Percentiles rank a stretch among this genome's conserved stretches.
These are phyloP conservation scores for Coptodon bakossiorum DNA, from an alignment of 2,113 vertebrate genomes.

Conservation along the genomic window DNA sequence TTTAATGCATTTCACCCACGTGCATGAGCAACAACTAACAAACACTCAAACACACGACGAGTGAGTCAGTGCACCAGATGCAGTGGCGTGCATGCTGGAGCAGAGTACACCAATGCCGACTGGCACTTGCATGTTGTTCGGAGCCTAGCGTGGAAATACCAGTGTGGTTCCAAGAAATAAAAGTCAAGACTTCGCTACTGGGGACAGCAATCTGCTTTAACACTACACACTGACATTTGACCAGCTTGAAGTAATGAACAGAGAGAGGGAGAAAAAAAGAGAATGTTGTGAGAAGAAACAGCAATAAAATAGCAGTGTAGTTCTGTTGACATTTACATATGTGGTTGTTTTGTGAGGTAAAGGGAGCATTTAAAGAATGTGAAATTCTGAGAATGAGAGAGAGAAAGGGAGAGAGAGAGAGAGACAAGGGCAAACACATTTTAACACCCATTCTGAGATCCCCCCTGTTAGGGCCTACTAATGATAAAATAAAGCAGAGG, in stretches of 20 bases:
- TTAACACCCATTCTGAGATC: neutral
- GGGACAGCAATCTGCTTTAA: slow-evolving; percentile 5
- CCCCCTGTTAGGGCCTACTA: neutral
- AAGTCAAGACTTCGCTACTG: slow-evolving; percentile 24
- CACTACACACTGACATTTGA: neutral
- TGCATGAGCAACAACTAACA: neutral
- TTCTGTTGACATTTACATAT: neutral
- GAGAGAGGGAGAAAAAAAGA: neutral
- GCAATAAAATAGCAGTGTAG: neutral
- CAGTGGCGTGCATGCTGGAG: neutral
- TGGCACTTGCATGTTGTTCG: neutral
- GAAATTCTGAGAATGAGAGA: neutral
- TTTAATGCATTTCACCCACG: neutral
- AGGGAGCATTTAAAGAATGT: neutral
- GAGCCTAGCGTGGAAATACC: slow-evolving; percentile 14
- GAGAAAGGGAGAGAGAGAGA: neutral
- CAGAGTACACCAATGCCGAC: neutral
- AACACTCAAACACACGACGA: neutral
- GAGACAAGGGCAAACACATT: neutral
- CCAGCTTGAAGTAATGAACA: slow-evolving; percentile 7
- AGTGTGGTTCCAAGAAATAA: slow-evolving; percentile 23
- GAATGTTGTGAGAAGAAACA: slow-evolving; percentile 4
- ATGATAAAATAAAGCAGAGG: slow-evolving; percentile 44
- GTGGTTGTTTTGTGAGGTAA: neutral
- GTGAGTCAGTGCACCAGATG: slow-evolving; percentile 7